phyloP scores from a whole-genome alignment of 1,140 invertebrate species.

The Globodera rostochiensis region DNA sequence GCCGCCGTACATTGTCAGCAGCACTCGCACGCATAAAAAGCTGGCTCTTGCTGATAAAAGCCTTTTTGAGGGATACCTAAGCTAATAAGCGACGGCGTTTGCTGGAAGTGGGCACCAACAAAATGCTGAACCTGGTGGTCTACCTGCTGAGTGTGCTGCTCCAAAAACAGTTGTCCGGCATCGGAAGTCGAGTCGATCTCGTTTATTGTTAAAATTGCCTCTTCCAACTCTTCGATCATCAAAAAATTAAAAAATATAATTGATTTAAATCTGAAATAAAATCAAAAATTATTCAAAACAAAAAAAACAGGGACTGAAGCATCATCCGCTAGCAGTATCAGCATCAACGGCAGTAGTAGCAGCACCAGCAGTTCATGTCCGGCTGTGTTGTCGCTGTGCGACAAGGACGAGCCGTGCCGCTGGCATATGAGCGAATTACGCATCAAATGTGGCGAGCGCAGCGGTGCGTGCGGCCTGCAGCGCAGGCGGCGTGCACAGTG shows the following conservation, averaged over 20 bases:
- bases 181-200: background rate
- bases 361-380: slow-evolving; percentile 38
- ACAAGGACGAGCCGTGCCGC: slow-evolving; percentile 54
- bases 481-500: slow-evolving; percentile 47
- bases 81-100: background rate
- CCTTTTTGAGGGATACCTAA: background rate
- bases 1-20: no score
- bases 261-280: no score
- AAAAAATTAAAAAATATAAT: background rate
- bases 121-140: background rate
- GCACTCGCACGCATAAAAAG: background rate
- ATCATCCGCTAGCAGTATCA: no score
- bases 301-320: no score
- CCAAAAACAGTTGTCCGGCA: background rate
- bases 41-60: background rate
- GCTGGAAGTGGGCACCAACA: background rate
- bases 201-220: background rate
- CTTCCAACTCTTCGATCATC: no score
- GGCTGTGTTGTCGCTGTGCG: slow-evolving; percentile 43
- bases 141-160: background rate
- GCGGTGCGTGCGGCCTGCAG: background rate
- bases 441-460: slow-evolving; percentile 48
- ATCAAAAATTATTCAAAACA: no score
- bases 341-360: background rate
- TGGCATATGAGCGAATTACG: slow-evolving; percentile 59